phyloP scores from a whole-genome alignment of 2,888 invertebrate species.

The Trichogramma dendrolimi region DNA sequence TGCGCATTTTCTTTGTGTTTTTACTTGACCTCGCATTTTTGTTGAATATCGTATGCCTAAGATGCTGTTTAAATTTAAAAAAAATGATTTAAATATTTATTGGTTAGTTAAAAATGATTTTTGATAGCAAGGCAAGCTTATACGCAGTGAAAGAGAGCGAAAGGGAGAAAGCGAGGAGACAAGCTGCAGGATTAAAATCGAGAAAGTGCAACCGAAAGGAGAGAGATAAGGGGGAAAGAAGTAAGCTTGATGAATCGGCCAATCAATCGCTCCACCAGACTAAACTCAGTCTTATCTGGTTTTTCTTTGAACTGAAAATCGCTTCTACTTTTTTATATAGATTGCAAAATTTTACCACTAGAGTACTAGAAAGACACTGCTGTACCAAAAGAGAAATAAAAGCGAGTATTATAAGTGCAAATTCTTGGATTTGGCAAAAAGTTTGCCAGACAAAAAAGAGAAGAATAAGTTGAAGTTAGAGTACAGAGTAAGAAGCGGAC shows the following conservation, averaged over 20 bases:
- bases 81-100: too few relatives aligned
- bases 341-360: neutral
- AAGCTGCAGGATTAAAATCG: constrained; percentile 14
- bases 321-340: constrained; percentile 4
- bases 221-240: constrained; percentile 23
- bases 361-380: neutral
- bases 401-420: neutral
- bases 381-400: neutral
- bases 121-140: neutral
- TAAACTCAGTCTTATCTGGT: constrained; percentile 43
- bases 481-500: constrained; percentile 23
- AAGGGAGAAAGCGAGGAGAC: neutral
- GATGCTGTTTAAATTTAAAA: too few relatives aligned
- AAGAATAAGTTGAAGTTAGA: neutral
- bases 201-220: constrained; percentile 22
- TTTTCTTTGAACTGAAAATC: constrained; percentile 25
- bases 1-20: constrained; percentile 25
- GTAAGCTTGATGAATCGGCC: constrained; percentile 45
- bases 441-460: constrained; percentile 1
- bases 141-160: neutral
- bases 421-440: neutral
- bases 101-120: too few relatives aligned
- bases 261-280: constrained; percentile 48
- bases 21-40: neutral
- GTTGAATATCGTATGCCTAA: too few relatives aligned